Conservation (phyloP, 2,888 invertebrate genomes). For the Pomacea canaliculata region DNA sequence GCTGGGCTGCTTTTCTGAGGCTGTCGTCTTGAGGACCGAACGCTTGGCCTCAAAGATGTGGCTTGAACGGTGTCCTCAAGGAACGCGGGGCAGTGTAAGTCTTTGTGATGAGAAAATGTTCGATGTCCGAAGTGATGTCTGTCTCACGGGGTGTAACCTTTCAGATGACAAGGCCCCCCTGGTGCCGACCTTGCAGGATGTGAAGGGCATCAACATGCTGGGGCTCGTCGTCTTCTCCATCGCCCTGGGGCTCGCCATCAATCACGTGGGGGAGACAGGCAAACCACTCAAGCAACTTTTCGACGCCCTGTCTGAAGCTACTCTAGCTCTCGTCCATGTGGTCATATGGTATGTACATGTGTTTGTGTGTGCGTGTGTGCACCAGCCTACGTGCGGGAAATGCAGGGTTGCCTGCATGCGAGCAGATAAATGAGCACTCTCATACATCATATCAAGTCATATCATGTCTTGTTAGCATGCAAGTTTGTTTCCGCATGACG, state of each 20-base stretch:
- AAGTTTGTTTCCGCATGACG: no score
- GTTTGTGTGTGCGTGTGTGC: not conserved
- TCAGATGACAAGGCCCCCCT: not conserved
- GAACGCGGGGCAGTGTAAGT: no score
- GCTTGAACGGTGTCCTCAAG: no score
- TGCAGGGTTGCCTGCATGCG: not conserved
- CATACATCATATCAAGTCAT: no score
- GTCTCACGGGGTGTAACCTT: no score
- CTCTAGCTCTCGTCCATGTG: conserved; percentile 95
- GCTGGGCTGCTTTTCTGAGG: no score
- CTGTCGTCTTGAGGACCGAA: no score
- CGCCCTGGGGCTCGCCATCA: conserved; percentile 89
- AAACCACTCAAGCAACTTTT: conserved; percentile 87
- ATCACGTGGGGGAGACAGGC: conserved; percentile 86
- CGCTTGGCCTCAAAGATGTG: no score
- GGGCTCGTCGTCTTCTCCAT: conserved; percentile 71
- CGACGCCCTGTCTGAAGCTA: conserved; percentile 87
- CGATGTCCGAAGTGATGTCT: no score
- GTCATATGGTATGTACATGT: conserved; percentile 85
- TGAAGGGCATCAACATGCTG: conserved; percentile 70
- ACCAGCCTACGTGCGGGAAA: not conserved
- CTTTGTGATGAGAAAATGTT: no score
- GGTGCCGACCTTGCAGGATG: conserved; percentile 23
- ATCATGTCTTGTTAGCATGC: no score
- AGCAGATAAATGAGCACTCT: no score